Evolutionary conservation across 2,113 vertebrate genomes (phyloP), one percentile per base, ranked within the genome.

Genomic region (Coturnix japonica): DNA sequence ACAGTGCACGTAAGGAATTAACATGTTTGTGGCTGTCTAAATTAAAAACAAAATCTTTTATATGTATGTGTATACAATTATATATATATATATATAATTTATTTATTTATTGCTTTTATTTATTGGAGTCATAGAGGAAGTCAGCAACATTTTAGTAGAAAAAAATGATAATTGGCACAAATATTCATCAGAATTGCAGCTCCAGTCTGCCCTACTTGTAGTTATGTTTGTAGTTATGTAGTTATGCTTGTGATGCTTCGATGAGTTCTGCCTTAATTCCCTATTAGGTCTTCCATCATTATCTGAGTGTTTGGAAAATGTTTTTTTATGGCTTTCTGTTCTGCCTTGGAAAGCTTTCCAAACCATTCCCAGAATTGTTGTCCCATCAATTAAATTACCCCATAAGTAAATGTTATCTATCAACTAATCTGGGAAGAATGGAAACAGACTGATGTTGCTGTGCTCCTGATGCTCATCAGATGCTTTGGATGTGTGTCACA

Each of bases 251-350:
- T 31, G 90, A 87, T 93, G 90, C 93, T 93, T 31, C 82, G 95
- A 95, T 94, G 84, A 89, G 96, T 96, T 95, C 91, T 95, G 81
- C 95, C 92, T 91, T 95, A 89, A 94, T 74, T 25, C 85, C 87
- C 89, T 79, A 37, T 77, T 94, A 80, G 61, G 76, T 92, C 95
- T 97, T 95, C 91, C 91, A 6, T 80, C 88, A 71, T 92, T 89
- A 95, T 75, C 95, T 56, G 91, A 79, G 89, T 76, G 93, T 96
- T 95, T 88, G 79, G 94, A 80, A 96, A 95, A 84, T 37, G 70
- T 57, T 80, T 84, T 95, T 71, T 96, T 95, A 74, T 92, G 77
- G 14, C 10, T 26, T 83, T 49, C 23, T 49, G 12, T 49, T 49
- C 28, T 81, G 92, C 75, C 31, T 71, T 85, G 64, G 90, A 87